Evolutionary conservation across 2,888 invertebrate genomes (phyloP).

Genomic region (Phymatocera aterrima): DNA sequence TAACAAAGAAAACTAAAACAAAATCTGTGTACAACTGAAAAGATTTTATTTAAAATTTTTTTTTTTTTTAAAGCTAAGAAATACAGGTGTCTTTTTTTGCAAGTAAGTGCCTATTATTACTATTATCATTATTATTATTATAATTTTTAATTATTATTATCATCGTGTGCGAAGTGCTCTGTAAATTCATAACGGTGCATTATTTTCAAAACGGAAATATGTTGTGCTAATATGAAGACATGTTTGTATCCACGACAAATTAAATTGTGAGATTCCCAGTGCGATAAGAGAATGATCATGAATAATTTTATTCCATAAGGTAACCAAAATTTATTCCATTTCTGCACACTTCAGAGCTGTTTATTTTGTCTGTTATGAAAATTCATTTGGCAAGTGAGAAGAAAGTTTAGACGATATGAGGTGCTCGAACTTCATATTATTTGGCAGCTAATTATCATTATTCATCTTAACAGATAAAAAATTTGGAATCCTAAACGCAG

Average conservation of each 20-base stretch:
- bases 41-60: conserved; percentile 72
- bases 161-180: conserved; percentile 33
- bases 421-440: neutral
- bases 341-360: conserved; percentile 36
- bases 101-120: conserved; percentile 44
- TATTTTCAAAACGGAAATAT: conserved; percentile 33
- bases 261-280: conserved; percentile 16
- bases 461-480: neutral
- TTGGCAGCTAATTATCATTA: neutral
- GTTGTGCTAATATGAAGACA: conserved; percentile 34
- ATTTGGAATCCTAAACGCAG: neutral
- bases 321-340: conserved; percentile 9
- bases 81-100: conserved; percentile 65
- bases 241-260: conserved; percentile 33
- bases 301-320: neutral
- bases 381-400: neutral
- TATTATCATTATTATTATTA: too few relatives aligned
- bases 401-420: neutral
- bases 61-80: conserved; percentile 71
- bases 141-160: too few relatives aligned
- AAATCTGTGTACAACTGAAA: conserved; percentile 68
- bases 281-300: neutral
- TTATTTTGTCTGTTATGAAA: neutral
- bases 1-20: conserved; percentile 70
- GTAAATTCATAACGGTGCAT: conserved; percentile 34